Conservation (phyloP, 1,140 invertebrate species). For the Tigriopus japonicus region DNA sequence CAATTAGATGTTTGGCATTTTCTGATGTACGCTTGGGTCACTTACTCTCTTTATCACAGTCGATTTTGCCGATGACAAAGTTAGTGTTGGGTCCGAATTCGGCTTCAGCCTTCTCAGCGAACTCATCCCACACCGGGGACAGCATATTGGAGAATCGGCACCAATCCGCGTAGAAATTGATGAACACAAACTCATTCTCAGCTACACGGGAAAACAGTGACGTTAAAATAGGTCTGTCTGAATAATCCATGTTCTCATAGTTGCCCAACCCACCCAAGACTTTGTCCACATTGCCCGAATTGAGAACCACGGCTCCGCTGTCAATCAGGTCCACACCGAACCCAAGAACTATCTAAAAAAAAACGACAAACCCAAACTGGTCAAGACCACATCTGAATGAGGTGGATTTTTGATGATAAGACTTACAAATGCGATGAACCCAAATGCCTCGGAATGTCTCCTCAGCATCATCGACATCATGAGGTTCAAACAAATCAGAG, state of each 20-base stretch:
- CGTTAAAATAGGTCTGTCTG: no score
- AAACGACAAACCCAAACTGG: no score
- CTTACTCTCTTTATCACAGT: conserved; percentile 77
- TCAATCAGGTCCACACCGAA: neutral
- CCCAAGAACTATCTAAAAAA: no score
- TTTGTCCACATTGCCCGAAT: conserved; percentile 54
- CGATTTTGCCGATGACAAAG: conserved; percentile 87
- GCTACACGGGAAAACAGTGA: conserved; percentile 46
- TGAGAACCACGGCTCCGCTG: conserved; percentile 51
- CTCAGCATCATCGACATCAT: no score
- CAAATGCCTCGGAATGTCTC: no score
- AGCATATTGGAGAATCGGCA: conserved; percentile 81
- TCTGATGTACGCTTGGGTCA: no score
- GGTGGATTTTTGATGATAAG: no score
- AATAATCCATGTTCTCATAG: no score
- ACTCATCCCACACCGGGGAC: conserved; percentile 89
- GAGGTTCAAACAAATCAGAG: no score
- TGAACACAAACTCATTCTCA: conserved; percentile 83
- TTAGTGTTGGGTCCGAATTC: conserved; percentile 56
- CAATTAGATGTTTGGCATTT: no score
- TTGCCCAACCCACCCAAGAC: conserved; percentile 55
- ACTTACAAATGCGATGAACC: no score
- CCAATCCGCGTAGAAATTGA: conserved; percentile 98
- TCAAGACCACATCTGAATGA: no score
- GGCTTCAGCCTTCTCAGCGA: conserved; percentile 61